Conservation (phyloP, 2,797 vertebrate species). For the Forpus xanthops region DNA sequence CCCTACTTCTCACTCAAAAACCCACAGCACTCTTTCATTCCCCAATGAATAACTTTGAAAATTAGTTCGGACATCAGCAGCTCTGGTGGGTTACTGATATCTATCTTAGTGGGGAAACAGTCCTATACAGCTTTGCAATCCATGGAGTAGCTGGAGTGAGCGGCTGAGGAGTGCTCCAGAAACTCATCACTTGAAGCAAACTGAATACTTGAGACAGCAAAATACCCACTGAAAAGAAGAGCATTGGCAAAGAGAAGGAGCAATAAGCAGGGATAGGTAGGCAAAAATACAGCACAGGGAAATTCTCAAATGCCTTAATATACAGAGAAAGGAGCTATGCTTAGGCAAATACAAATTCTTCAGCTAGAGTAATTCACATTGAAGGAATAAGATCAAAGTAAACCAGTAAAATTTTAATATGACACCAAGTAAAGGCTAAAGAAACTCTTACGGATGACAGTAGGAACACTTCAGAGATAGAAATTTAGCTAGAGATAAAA, state of each 20-base stretch:
- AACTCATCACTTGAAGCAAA: neutral
- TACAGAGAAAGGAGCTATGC: slow-evolving; percentile 19
- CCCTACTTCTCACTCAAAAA: neutral
- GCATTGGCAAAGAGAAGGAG: neutral
- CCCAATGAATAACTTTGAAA: neutral
- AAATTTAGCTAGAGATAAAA: slow-evolving; percentile 65
- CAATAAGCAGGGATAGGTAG: neutral
- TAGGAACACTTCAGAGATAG: slow-evolving; percentile 50
- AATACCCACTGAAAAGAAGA: neutral
- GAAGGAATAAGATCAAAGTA: slow-evolving; percentile 61
- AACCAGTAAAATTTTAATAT: slow-evolving; percentile 49
- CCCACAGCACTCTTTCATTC: neutral
- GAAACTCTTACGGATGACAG: slow-evolving; percentile 25
- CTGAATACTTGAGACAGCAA: neutral
- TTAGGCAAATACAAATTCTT: neutral
- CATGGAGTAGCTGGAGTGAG: neutral
- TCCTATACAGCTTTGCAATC: neutral
- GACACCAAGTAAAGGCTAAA: slow-evolving; percentile 25
- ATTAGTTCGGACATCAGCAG: neutral
- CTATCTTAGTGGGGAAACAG: neutral
- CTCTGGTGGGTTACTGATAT: neutral
- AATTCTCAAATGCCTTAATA: neutral
- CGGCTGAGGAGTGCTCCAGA: neutral
- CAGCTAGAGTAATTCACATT: neutral
- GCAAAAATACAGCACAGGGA: neutral